phyloP scores from a whole-genome alignment of 2,888 invertebrate species.

The Rhingia rostrata region DNA sequence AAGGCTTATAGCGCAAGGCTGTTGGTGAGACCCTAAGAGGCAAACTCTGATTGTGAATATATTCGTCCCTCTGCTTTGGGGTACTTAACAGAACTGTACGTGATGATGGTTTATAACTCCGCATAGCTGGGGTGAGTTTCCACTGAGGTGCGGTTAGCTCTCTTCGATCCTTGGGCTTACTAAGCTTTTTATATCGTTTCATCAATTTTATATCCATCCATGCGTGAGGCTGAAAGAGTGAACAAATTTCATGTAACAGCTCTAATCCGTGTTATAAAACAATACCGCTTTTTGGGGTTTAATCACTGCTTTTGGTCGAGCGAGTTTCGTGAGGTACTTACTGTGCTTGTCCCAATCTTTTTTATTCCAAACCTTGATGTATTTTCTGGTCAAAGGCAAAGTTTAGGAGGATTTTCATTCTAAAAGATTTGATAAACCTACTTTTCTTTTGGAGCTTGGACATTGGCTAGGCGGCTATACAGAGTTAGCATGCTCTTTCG shows the following conservation, averaged over 20 bases:
- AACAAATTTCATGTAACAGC: background rate
- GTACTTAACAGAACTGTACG: conserved; percentile 64
- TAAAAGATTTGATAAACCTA: conserved; percentile 56
- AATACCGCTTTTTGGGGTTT: conserved; percentile 76
- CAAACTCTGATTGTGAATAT: conserved; percentile 39
- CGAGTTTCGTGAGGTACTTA: conserved; percentile 77
- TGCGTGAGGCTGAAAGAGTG: conserved; percentile 1
- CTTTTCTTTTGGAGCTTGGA: conserved; percentile 77
- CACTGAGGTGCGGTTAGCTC: conserved; percentile 75
- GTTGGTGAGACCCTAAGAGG: conserved; percentile 56
- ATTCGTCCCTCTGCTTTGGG: conserved; percentile 60
- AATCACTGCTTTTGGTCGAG: conserved; percentile 78
- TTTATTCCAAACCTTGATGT: conserved; percentile 75
- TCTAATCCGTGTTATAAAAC: background rate
- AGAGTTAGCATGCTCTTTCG: conserved; percentile 80
- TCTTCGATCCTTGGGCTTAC: conserved; percentile 75
- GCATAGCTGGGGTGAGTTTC: conserved; percentile 76
- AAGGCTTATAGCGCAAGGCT: background rate
- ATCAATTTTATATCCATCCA: conserved; percentile 64
- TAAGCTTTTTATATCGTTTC: conserved; percentile 77
- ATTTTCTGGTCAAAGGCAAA: conserved; percentile 69
- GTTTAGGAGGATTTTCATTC: background rate
- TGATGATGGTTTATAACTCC: conserved; percentile 70
- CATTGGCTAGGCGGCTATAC: conserved; percentile 80
- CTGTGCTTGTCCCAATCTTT: conserved; percentile 77